phyloP scores from a whole-genome alignment of 2,113 vertebrate genomes.

The Amphiprion percula region DNA sequence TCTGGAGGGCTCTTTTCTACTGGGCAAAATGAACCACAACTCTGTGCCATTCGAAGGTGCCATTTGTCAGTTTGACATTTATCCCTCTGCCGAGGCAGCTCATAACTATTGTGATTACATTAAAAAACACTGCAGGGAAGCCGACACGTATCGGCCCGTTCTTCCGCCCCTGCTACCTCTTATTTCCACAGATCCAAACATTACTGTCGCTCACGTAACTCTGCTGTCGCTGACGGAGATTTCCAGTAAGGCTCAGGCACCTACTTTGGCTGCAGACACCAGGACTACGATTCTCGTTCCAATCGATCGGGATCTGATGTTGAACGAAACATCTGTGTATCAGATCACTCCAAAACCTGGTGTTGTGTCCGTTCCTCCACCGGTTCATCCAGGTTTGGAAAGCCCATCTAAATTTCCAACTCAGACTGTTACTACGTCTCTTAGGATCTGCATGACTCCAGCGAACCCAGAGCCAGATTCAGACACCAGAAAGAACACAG shows the following conservation, averaged over 20 bases:
- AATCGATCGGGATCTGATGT: constrained; percentile 15
- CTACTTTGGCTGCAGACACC: constrained; percentile 48
- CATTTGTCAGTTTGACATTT: constrained; percentile 96
- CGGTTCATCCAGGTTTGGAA: constrained; percentile 62
- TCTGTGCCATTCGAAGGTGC: constrained; percentile 95
- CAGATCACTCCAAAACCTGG: constrained; percentile 28
- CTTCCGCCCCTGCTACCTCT: constrained; percentile 86
- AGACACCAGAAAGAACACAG: constrained; percentile 57
- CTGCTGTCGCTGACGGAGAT: constrained; percentile 52
- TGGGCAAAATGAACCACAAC: constrained; percentile 92
- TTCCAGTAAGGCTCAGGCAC: constrained; percentile 41
- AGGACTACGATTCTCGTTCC: constrained; percentile 57
- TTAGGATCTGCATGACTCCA: constrained; percentile 54
- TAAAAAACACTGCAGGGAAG: constrained; percentile 95
- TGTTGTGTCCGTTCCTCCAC: constrained; percentile 32
- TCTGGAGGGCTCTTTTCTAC: constrained; percentile 91
- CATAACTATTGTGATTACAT: constrained; percentile 97
- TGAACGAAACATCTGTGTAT: constrained; percentile 50
- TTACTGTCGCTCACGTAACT: constrained; percentile 70
- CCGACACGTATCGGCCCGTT: constrained; percentile 87
- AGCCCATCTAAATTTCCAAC: constrained; percentile 48
- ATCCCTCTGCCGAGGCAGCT: constrained; percentile 94
- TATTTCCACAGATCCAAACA: constrained; percentile 81
- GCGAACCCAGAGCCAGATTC: constrained; percentile 58
- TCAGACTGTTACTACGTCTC: constrained; percentile 58